Evolutionary conservation across 2,113 vertebrate species (phyloP).

Genomic region (Boulengeromyrus knoepffleri): DNA sequence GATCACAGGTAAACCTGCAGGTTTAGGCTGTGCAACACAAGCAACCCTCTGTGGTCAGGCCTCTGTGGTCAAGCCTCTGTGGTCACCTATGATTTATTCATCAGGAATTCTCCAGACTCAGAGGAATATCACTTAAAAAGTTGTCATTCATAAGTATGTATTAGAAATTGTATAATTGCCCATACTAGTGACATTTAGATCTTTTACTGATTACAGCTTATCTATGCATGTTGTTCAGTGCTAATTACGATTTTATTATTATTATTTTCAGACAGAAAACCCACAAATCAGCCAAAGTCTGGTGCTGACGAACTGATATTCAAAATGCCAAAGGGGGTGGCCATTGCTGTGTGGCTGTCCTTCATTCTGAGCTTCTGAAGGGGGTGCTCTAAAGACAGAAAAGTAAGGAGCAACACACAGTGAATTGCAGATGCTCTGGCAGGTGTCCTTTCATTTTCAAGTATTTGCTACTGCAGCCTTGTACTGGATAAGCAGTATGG

Average conservation of each 20-base stretch:
- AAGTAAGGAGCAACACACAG: neutral
- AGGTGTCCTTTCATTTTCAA: neutral
- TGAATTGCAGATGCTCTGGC: neutral
- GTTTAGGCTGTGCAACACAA: neutral
- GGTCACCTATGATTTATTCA: neutral
- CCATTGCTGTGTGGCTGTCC: neutral
- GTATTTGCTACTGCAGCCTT: neutral
- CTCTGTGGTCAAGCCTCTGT: neutral
- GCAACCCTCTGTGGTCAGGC: neutral
- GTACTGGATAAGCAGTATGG: neutral
- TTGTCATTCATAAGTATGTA: neutral
- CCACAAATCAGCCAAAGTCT: neutral
- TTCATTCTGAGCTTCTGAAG: neutral
- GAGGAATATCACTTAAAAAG: neutral
- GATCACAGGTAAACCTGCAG: neutral
- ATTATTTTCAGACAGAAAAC: neutral
- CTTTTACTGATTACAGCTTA: neutral
- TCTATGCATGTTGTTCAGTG: neutral
- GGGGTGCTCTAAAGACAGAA: neutral
- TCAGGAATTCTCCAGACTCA: neutral
- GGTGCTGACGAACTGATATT: neutral
- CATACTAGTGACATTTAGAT: neutral
- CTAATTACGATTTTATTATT: neutral
- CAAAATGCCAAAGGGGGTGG: neutral
- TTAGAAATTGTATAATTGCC: neutral